phyloP scores from a whole-genome alignment of 1,140 invertebrate species.

The Leptopilina boulardi region DNA sequence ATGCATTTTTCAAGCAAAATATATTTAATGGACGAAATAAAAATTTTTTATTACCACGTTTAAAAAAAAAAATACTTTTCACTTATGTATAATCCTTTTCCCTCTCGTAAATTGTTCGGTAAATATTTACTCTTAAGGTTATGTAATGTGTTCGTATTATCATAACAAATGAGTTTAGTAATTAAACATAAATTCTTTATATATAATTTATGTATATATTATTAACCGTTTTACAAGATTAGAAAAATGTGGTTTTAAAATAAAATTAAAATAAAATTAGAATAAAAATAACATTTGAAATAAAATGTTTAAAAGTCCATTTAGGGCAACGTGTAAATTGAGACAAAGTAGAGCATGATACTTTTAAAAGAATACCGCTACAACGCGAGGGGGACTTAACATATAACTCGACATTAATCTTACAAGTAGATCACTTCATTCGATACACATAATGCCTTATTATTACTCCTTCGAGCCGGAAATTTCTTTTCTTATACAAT shows the following conservation, averaged over 20 bases:
- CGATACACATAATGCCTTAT: constrained; percentile 33
- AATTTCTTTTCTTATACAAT: neutral
- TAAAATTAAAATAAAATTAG: neutral
- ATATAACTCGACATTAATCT: constrained; percentile 34
- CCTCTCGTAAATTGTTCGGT: neutral
- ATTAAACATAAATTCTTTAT: no score
- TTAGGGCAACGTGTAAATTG: constrained; percentile 31
- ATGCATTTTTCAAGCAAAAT: constrained; percentile 12
- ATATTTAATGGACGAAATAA: constrained; percentile 31
- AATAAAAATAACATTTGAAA: neutral
- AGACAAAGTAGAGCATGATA: constrained; percentile 33
- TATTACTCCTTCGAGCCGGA: constrained; percentile 25
- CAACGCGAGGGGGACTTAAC: constrained; percentile 27
- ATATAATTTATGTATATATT: neutral
- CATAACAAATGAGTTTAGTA: neutral
- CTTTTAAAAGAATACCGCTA: constrained; percentile 25
- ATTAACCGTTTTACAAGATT: no score
- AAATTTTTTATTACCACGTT: constrained; percentile 29
- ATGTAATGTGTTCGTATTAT: neutral
- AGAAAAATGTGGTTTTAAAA: no score
- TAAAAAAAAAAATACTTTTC: neutral
- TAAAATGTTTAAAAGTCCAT: neutral
- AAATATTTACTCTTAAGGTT: neutral
- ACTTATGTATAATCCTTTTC: neutral
- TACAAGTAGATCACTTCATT: constrained; percentile 25